Percentiles rank a stretch among this genome's conserved stretches.
Evolutionary conservation across 2,888 invertebrate species (phyloP).

Genomic region (Ryuthela nishihirai): DNA sequence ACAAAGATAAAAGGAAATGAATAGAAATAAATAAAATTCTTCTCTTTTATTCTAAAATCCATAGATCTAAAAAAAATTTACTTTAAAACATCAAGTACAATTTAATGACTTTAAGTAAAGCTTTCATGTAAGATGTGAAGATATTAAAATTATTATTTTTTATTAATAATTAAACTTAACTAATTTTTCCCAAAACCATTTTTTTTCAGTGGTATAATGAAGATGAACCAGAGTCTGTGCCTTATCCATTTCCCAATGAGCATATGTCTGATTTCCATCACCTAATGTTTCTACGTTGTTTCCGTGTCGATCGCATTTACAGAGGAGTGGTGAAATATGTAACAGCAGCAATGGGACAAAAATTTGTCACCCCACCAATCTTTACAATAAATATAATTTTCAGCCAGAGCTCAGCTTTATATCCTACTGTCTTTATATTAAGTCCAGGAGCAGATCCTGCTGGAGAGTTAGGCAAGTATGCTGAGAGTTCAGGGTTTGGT

Average conservation of each 20-base stretch:
- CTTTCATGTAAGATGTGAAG: too few species aligned
- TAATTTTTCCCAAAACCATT: too few species aligned
- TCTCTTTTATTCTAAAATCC: too few species aligned
- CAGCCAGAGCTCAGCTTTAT: conserved; percentile 75
- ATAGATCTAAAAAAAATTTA: too few species aligned
- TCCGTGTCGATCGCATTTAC: conserved; percentile 83
- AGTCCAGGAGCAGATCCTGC: conserved; percentile 54
- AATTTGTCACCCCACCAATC: conserved; percentile 83
- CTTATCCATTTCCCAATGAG: conserved; percentile 69
- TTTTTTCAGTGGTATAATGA: conserved; percentile 72
- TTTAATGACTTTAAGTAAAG: too few species aligned
- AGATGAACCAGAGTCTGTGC: conserved; percentile 71
- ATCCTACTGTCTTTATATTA: conserved; percentile 53
- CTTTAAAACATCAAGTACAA: too few species aligned
- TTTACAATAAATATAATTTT: conserved; percentile 77
- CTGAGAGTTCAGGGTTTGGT: conserved; percentile 52
- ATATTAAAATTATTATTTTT: too few species aligned
- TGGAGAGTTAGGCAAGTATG: conserved; percentile 52
- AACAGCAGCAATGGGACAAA: conserved; percentile 75
- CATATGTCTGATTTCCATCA: conserved; percentile 62
- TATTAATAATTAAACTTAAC: too few species aligned
- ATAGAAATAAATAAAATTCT: too few species aligned
- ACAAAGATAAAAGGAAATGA: too few species aligned
- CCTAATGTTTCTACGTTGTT: conserved; percentile 80
- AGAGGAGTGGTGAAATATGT: conserved; percentile 81